Conservation (phyloP, 2,888 invertebrate genomes). For the Tribolium freemani region DNA sequence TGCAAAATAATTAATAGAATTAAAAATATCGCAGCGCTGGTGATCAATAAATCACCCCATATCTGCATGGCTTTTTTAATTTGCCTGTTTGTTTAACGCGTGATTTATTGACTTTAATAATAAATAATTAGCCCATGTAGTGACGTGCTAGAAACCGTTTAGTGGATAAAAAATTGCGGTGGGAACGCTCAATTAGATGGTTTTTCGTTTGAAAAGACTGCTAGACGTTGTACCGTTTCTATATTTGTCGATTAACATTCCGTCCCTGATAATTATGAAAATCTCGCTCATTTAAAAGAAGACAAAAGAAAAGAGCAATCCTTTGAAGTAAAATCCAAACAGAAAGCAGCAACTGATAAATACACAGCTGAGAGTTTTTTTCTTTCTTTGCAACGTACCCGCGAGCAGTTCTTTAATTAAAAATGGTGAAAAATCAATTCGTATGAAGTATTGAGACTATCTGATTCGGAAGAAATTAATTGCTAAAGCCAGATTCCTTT, state of each 20-base stretch:
- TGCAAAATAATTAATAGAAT: too few relatives aligned
- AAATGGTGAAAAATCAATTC: constrained; percentile 62
- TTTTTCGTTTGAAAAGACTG: too few relatives aligned
- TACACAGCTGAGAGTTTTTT: constrained; percentile 50
- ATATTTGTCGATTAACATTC: constrained; percentile 7
- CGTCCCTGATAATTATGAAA: constrained; percentile 35
- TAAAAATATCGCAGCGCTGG: too few relatives aligned
- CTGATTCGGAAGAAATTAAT: constrained; percentile 65
- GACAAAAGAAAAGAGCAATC: constrained; percentile 60
- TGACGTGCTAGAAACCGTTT: too few relatives aligned
- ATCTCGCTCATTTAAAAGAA: constrained; percentile 49
- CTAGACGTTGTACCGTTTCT: too few relatives aligned
- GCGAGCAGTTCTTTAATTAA: constrained; percentile 60
- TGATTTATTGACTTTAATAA: too few relatives aligned
- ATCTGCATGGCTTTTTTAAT: too few relatives aligned
- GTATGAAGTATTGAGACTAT: constrained; percentile 62
- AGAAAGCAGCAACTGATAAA: constrained; percentile 60
- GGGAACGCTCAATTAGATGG: too few relatives aligned
- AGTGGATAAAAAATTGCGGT: too few relatives aligned
- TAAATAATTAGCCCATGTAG: too few relatives aligned
- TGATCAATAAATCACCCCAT: too few relatives aligned
- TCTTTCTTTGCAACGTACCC: constrained; percentile 36
- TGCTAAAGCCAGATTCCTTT: constrained; percentile 50
- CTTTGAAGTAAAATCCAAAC: constrained; percentile 60
- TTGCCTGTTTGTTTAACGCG: too few relatives aligned